Evolutionary conservation across 2,888 invertebrate genomes (phyloP), one percentile per base, ranked within the genome.

Genomic region (Lamproptera curius): DNA sequence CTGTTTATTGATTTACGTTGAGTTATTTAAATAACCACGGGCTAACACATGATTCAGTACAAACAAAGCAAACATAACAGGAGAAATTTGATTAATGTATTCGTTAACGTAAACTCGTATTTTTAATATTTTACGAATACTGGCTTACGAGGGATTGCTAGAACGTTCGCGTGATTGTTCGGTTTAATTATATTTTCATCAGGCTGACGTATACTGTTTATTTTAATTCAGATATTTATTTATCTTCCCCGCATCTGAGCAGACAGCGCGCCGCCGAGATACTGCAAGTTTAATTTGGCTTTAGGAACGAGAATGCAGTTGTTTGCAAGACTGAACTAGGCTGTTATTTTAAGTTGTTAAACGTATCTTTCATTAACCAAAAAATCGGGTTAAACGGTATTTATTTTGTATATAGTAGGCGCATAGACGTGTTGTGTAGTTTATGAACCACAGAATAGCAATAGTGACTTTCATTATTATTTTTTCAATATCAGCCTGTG

Each of bases 181-280:
- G 26, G 16, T 34, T 37, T 26, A 16, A 16, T 44, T 36, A 40
- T 34, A 44, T 49, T 44, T 44, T 16, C 16, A 43, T 23, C 13
- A 10, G 36, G 16, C 38, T 31, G 23, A 34, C 15, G 39, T 39
- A 33, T 37, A 20, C 20, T 16, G 40, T 39, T 44, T 39, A 34
- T 44, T 38, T 39, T 31, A 33, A 31, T 16, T 23, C 37, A 13
- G 14, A 16, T 31, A n/a, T 13, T 16, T 8, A 45, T 45, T 43
- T 50, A 51, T 51, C 50, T 54, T 38, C 15, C 41, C 37, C 43
- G 23, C 31, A 20, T 16, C 42, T 35, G 33, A 51, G 57, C 52
- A 58, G 59, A 59, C 59, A 52, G 57, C 50, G 17, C 50, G 59
- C 58, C 59, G 59, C 56, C 54, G 34, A n/a, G n/a, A n/a, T n/a